These are phyloP conservation scores for Gari tellinella DNA, from an alignment of 2,888 invertebrate species.

Conservation along the genomic window DNA sequence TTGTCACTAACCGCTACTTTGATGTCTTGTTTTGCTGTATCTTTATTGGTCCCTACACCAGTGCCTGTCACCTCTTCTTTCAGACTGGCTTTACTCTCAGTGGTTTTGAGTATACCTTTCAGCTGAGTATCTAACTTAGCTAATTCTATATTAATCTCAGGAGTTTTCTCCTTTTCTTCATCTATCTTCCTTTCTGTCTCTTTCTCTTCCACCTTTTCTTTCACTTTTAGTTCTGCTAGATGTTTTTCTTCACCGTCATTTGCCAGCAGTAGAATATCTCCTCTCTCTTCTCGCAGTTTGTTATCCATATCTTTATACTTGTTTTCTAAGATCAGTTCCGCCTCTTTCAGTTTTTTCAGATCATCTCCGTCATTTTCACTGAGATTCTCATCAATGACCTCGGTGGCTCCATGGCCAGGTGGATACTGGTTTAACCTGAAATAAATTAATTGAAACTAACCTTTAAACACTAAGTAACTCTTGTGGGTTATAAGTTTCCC, in stretches of 20 bases:
- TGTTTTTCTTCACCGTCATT: conserved; percentile 73
- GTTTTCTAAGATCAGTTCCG: conserved; percentile 70
- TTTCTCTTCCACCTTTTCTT: conserved; percentile 66
- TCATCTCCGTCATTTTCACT: conserved; percentile 78
- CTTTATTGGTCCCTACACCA: conserved; percentile 18
- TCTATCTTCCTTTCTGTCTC: conserved; percentile 44
- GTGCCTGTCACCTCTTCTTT: conserved; percentile 29
- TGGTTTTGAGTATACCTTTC: conserved; percentile 56
- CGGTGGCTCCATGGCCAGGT: conserved; percentile 79
- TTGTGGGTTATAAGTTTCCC: no score
- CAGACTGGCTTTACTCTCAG: conserved; percentile 55
- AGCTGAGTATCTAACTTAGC: conserved; percentile 57
- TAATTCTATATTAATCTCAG: conserved; percentile 40
- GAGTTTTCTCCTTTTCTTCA: conserved; percentile 48
- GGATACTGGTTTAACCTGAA: conserved; percentile 71
- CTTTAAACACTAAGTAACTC: no score
- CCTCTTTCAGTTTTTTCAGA: conserved; percentile 70
- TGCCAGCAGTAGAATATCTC: conserved; percentile 66
- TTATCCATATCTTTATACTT: conserved; percentile 77
- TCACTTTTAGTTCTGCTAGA: conserved; percentile 73
- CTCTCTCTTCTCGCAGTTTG: conserved; percentile 73
- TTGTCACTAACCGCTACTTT: conserved; percentile 32
- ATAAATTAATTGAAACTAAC: conserved; percentile 18
- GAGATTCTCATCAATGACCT: conserved; percentile 80
- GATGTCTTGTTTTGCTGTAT: conserved; percentile 39